Conservation (phyloP, 2,797 vertebrate genomes). For the Phrynocephalus forsythii region DNA sequence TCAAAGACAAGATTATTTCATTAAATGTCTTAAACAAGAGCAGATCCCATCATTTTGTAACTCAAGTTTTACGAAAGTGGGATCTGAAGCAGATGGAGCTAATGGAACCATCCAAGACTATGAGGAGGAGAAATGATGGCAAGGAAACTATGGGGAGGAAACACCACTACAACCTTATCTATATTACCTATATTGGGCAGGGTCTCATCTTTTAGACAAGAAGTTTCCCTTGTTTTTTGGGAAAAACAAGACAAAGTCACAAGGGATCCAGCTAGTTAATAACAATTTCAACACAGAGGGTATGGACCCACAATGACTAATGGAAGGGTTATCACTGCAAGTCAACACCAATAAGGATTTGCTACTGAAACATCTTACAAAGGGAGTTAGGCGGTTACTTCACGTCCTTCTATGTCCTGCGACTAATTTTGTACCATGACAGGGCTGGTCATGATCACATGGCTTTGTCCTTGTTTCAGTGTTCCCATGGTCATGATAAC, state of each 20-base stretch:
- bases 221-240: neutral
- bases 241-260: neutral
- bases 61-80: neutral
- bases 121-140: neutral
- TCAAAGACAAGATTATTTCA: slow-evolving; percentile 67
- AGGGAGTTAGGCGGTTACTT: too few relatives aligned
- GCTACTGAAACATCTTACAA: neutral
- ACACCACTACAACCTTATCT: neutral
- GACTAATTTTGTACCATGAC: too few relatives aligned
- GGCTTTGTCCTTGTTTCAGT: too few relatives aligned
- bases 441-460: too few relatives aligned
- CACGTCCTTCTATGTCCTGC: too few relatives aligned
- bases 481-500: too few relatives aligned
- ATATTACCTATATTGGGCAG: neutral
- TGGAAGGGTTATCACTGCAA: neutral
- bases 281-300: neutral
- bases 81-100: neutral
- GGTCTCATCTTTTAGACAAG: neutral
- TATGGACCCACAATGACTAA: neutral
- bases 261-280: neutral
- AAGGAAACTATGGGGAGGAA: slow-evolving; percentile 18
- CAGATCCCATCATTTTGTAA: slow-evolving; percentile 18
- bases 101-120: neutral
- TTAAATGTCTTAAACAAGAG: slow-evolving; percentile 23
- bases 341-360: slow-evolving; percentile 5